Evolutionary conservation across 2,888 invertebrate genomes (phyloP), one percentile per base, ranked within the genome.

Genomic region (Maniola hyperantus): DNA sequence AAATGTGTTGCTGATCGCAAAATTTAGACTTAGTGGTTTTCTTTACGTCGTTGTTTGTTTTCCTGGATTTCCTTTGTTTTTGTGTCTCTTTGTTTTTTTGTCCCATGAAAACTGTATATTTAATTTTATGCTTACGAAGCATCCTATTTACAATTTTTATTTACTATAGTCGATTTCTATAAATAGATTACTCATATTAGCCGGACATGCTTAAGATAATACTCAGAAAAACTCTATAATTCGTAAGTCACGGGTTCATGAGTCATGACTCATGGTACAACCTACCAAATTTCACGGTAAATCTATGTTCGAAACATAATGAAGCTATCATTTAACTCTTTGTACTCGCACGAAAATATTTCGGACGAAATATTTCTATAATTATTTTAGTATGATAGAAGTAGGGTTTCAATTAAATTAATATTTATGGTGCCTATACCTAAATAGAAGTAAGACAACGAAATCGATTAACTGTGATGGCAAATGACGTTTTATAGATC

Each of bases 401-500:
- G n/a, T n/a, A n/a, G n/a, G n/a, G 6, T 51, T 54, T 54, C 15
- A 54, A 54, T 54, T 54, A 54, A 54, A 7, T 10, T 54, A 36
- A 54, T 18, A 58, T 58, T 15, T 42, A 42, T 36, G 13, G 6
- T 13, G 5, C 10, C 26, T 42, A 20, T n/a, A n/a, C n/a, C n/a
- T 42, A 58, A 58, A 58, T 20, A 44, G 44, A 58, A 39, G 10
- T 58, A 20, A 58, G 57, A 7, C 8, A 7, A 42, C 20, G 20
- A 5, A 42, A 18, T 39, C 42, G 57, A 26, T 58, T n/a, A n/a
- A n/a, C 13, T 7, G 44, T 58, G 51, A 53, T 55, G 33, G 58
- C 42, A 39, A 66, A 63, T 63, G 51, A 50, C 34, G 34, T 51
- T n/a, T 66, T 62, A 63, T 46, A 66, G 62, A 42, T 62, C 62